Conservation (phyloP, 2,888 invertebrate genomes). For the Dinocampus coccinellae region DNA sequence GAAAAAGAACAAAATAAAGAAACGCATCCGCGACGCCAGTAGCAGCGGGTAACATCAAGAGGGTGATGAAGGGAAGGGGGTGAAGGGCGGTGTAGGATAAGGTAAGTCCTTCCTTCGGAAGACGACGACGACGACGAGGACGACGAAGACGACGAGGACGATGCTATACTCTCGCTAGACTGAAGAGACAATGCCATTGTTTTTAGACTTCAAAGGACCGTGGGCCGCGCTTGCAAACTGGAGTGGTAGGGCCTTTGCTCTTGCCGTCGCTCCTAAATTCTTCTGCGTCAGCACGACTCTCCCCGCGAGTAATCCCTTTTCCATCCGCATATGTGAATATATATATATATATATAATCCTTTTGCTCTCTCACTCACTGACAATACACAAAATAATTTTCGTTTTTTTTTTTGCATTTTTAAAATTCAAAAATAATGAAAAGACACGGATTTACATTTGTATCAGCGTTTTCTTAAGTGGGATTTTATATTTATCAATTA, state of each 20-base stretch:
- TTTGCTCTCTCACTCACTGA: slow-evolving; percentile 5
- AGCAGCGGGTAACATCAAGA: slow-evolving; percentile 42
- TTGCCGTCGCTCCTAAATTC: slow-evolving; percentile 69
- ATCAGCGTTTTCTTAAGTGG: no score
- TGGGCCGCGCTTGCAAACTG: slow-evolving; percentile 63
- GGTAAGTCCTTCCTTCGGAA: slow-evolving; percentile 52
- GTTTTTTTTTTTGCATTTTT: no score
- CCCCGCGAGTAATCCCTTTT: slow-evolving; percentile 41
- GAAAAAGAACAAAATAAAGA: slow-evolving; percentile 53
- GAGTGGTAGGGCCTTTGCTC: slow-evolving; percentile 61
- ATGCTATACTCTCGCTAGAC: slow-evolving; percentile 60
- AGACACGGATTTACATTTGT: no score
- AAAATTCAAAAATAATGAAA: no score
- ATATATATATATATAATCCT: slow-evolving; percentile 11
- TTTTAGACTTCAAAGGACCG: slow-evolving; percentile 69
- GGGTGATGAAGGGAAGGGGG: slow-evolving; percentile 37
- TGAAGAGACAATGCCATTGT: slow-evolving; percentile 70
- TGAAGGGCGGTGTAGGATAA: slow-evolving; percentile 39
- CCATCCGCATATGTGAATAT: slow-evolving; percentile 20
- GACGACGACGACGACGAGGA: no score
- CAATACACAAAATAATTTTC: background rate
- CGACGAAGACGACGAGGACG: slow-evolving; percentile 43
- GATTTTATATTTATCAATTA: no score
- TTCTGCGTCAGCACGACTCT: slow-evolving; percentile 66
- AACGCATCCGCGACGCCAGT: slow-evolving; percentile 35